Evolutionary conservation across 2,797 vertebrate genomes (phyloP), one percentile per base, ranked within the genome.

Genomic region (Rhincodon typus): DNA sequence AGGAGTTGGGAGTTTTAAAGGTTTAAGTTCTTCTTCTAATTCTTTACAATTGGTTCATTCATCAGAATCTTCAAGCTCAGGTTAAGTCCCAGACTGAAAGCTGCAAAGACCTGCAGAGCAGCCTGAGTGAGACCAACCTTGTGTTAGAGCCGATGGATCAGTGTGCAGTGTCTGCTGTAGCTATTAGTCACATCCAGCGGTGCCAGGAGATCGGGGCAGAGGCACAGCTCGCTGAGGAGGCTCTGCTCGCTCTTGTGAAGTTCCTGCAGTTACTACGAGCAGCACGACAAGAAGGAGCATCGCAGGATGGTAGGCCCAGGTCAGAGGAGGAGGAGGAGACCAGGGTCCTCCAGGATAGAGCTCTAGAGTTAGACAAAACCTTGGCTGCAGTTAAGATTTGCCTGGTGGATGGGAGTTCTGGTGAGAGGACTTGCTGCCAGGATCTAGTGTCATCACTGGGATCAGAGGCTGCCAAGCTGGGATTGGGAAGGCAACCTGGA

Each of bases 181-280:
- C 98, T 0, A 96, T 97, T 95, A 97, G 97, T 77, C 98, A 98
- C 97, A 98, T 97, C 97, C 97, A 96, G 74, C 98, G 98, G 17
- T 97, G 99, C 38, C 98, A 98, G 96, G 98, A 98, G 90, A 97
- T 98, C 95, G 96, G 97, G 12, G 97, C 97, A 96, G 98, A 98
- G 97, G 97, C 98, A 95, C 97, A 97, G 70, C 98, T 97, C 96
- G 97, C 97, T 0, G 97, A 98, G 95, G 97, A 97, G 0, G 97
- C 98, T 0, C 97, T 98, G 46, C 97, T 97, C 3, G 98, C 98
- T 86, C 97, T 99, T 4, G 98, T 99, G 96, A 97, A 96, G 34
- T 99, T 99, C 96, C 97, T 99, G 86, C 97, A 97, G 97, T 98
- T 98, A 0, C 96, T 99, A 96, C 98, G 97, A 95, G 97, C 97